phyloP scores from a whole-genome alignment of 2,888 invertebrate species.

The Drosophila macrospina region DNA sequence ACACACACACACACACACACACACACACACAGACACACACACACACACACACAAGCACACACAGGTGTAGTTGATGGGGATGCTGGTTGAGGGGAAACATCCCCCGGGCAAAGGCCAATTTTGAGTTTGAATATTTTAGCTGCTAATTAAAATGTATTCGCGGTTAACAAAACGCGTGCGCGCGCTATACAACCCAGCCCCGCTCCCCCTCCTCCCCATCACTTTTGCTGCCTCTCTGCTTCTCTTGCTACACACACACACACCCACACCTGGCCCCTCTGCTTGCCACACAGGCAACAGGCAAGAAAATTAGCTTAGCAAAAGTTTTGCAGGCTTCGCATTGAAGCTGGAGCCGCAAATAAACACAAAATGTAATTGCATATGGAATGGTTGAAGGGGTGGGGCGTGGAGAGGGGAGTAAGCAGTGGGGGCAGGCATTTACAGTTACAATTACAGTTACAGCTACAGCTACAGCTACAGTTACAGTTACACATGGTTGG shows the following conservation, averaged over 20 bases:
- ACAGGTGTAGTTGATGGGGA: slow-evolving; percentile 29
- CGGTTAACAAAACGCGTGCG: slow-evolving; percentile 72
- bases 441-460: slow-evolving; percentile 42
- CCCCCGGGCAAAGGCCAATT: slow-evolving; percentile 71
- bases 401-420: background rate
- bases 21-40: slow-evolving; percentile 12
- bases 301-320: slow-evolving; percentile 48
- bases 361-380: slow-evolving; percentile 75
- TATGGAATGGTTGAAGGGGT: slow-evolving; percentile 7
- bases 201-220: too few relatives aligned
- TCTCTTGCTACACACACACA: too few relatives aligned
- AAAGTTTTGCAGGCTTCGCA: slow-evolving; percentile 46
- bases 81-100: background rate
- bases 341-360: slow-evolving; percentile 63
- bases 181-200: background rate
- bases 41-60: slow-evolving; percentile 11
- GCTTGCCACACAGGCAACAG: slow-evolving; percentile 7
- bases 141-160: slow-evolving; percentile 81
- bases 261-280: background rate
- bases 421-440: slow-evolving; percentile 20
- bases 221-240: background rate
- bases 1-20: slow-evolving; percentile 14
- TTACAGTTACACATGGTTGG: slow-evolving; percentile 49
- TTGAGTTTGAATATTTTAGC: slow-evolving; percentile 79
- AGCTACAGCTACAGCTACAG: slow-evolving; percentile 14